Conservation (phyloP, 2,888 invertebrate species). For the Drosophila mimetica region DNA sequence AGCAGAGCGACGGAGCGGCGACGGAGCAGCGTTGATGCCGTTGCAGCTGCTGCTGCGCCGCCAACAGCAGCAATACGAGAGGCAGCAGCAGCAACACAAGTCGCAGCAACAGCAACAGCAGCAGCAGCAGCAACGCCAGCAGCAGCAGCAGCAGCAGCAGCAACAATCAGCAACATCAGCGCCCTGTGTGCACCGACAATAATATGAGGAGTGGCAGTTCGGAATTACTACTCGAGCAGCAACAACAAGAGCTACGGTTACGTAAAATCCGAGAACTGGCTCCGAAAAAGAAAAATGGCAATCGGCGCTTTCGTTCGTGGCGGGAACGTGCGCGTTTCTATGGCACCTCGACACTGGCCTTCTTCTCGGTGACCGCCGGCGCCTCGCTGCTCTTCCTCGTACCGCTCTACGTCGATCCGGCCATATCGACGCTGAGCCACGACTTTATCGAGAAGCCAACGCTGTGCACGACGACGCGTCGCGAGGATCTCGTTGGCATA, state of each 20-base stretch:
- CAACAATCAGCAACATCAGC: constrained; percentile 76
- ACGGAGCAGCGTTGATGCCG: constrained; percentile 46
- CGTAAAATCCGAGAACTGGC: constrained; percentile 87
- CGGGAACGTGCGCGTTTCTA: constrained; percentile 90
- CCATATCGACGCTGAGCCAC: constrained; percentile 93
- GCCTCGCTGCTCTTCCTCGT: constrained; percentile 90
- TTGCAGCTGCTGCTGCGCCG: constrained; percentile 56
- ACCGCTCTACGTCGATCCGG: constrained; percentile 92
- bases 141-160: constrained; percentile 61
- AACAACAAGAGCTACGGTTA: constrained; percentile 89
- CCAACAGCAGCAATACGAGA: constrained; percentile 30
- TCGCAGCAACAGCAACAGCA: constrained; percentile 48
- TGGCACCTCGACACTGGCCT: constrained; percentile 89
- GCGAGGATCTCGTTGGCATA: constrained; percentile 92
- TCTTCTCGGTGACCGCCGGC: constrained; percentile 89
- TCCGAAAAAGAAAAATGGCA: constrained; percentile 85
- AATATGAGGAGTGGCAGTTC: constrained; percentile 92
- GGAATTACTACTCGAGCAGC: constrained; percentile 91
- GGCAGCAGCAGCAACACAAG: constrained; percentile 39
- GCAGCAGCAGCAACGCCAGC: constrained; percentile 51
- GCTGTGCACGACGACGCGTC: constrained; percentile 92
- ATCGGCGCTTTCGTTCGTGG: constrained; percentile 86
- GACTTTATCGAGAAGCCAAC: constrained; percentile 94
- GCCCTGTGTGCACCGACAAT: constrained; percentile 84
- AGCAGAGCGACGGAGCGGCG: constrained; percentile 29